Evolutionary conservation across 2,113 vertebrate genomes (phyloP), one percentile per base, ranked within the genome.

Genomic region (Erinaceus europaeus): DNA sequence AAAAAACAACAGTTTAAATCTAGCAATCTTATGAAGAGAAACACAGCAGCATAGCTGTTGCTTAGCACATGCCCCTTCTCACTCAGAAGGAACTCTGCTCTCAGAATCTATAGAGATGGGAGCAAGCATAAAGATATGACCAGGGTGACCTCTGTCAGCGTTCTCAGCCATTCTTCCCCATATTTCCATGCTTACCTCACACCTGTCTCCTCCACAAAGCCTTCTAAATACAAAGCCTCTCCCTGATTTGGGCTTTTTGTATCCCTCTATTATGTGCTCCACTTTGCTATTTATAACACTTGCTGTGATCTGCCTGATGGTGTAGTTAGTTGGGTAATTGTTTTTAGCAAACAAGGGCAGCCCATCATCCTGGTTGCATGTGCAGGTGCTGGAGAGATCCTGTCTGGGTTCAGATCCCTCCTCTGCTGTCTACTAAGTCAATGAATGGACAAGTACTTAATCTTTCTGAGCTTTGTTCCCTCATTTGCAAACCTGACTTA

Each of bases 21-120:
- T 48, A 27, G 27, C 3, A n/a, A 17, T 36, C 53, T 52, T 23
- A 29, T 21, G 61, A 44, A 42, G 75, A 34, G 50, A 62, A 10
- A 13, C 18, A 7, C 3, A 3, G 42, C 3, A 3, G 42, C 14
- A 3, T 2, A 23, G 9, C 36, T 36, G 11, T 34, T 9, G n/a
- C 14, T 62, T 52, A n/a, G 48, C 55, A 74, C 1, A 1, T 18
- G 67, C 11, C 1, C 3, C n/a, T 17, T 77, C 17, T 18, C 36
- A 32, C 50, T 18, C 17, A 12, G 73, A 73, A 48, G 27, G 18
- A 50, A 29, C 34, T 25, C 4, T 29, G 55, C 20, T 42, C 42
- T 65, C 9, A 4, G 6, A n/a, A 20, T 20, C 21, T 3, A 3
- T 25, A 0, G 0, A 61, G 42, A 27, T 44, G 18, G 71, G 2